Evolutionary conservation across 2,797 vertebrate genomes (phyloP), one percentile per base, ranked within the genome.

Genomic region (Halcyon badia): DNA sequence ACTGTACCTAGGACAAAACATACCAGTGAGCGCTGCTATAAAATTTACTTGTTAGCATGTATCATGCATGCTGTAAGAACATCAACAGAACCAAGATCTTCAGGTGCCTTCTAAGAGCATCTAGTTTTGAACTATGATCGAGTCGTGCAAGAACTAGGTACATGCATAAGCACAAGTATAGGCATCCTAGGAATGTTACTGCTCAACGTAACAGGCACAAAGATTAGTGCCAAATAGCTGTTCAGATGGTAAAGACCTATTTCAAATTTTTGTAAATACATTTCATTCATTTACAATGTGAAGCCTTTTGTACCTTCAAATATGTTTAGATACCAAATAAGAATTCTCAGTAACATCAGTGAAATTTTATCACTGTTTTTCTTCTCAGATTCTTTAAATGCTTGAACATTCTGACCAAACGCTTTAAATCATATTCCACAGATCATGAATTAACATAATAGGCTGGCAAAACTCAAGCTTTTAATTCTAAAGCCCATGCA

Each of bases 101-200:
- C 69, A 80, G 68, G 14, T 33, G 20, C 26, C 62, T 91, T 70
- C 51, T 19, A 80, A 72, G 6, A 83, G 30, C n/a, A 89, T 28
- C n/a, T 31, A 72, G 21, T 70, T 82, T 48, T 83, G 49, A 92
- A 83, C 48, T 76, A 24, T 21, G 44, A 78, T 83, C 0, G 0
- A 80, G 52, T 77, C 82, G 41, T n/a, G 79, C 56, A 80, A 48
- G 62, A 91, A 35, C 35, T 28, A 24, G 39, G 68, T 70, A 90
- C 56, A 49, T 52, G 51, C 51, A 80, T 49, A 83, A 89, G 64
- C 60, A 77, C 15, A 91, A 85, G 76, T 33, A 60, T 28, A 73
- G 60, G 84, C 91, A 95, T 83, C 57, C 68, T 25, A 87, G 76
- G 82, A 95, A 89, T 68, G 41, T 37, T 24, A 85, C 78, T 21